phyloP scores from a whole-genome alignment of 2,797 vertebrate species.

The Halcyon chelicuti region DNA sequence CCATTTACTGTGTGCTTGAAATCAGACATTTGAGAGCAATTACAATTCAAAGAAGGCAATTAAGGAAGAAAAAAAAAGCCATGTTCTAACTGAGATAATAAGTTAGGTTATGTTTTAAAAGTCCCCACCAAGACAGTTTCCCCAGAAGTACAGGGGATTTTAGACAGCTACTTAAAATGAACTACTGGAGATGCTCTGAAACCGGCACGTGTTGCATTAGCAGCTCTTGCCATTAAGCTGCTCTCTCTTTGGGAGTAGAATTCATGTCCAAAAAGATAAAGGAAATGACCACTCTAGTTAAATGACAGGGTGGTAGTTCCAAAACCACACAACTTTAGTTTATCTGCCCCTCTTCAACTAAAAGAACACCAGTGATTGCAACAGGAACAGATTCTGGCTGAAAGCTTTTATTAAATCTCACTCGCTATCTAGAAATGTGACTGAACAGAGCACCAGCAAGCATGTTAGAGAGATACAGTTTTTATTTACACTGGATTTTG shows the following conservation, averaged over 20 bases:
- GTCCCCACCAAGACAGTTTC: background rate
- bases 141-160: constrained; percentile 20
- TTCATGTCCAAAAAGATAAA: background rate
- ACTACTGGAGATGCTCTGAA: background rate
- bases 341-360: background rate
- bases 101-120: background rate
- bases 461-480: background rate
- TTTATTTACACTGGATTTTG: background rate
- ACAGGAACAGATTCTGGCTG: background rate
- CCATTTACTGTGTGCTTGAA: background rate
- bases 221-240: background rate
- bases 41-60: background rate
- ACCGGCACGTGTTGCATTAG: background rate
- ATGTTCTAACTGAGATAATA: background rate
- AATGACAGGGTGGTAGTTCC: constrained; percentile 16
- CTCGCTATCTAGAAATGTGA: background rate
- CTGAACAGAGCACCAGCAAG: background rate
- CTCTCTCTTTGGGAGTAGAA: background rate
- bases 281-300: constrained; percentile 8
- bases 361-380: background rate
- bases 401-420: background rate
- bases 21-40: background rate
- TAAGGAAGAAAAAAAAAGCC: background rate
- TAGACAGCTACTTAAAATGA: background rate
- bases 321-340: background rate